Conservation (phyloP, 1,140 invertebrate genomes). For the Drosophila gunungcola region DNA sequence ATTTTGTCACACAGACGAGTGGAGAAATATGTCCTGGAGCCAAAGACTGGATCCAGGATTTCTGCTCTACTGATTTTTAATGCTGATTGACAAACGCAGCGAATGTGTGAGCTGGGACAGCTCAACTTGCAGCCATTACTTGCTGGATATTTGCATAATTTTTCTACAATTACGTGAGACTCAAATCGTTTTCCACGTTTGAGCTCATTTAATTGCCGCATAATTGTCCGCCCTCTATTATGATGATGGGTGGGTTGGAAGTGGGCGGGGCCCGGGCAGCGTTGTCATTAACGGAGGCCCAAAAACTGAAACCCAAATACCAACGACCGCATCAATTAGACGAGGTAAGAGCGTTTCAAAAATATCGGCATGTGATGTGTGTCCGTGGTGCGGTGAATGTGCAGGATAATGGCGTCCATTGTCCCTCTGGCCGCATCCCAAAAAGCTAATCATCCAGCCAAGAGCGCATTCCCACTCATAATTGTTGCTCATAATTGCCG, state of each 20-base stretch:
- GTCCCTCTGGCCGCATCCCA: conserved; percentile 52
- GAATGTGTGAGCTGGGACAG: conserved; percentile 5
- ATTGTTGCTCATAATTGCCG: conserved; percentile 71
- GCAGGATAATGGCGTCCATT: conserved; percentile 63
- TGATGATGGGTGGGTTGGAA: conserved; percentile 24
- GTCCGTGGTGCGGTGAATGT: conserved; percentile 20
- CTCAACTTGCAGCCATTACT: conserved; percentile 13
- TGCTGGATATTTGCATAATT: conserved; percentile 60
- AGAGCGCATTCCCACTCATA: conserved; percentile 61
- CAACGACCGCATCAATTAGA: conserved; percentile 71
- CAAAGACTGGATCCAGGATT: conserved; percentile 25
- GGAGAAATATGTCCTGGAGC: conserved; percentile 53
- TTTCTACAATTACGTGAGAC: conserved; percentile 42
- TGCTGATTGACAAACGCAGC: conserved; percentile 72
- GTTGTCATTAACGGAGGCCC: conserved; percentile 31
- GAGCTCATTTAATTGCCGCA: conserved; percentile 72
- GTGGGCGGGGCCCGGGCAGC: conserved; percentile 1
- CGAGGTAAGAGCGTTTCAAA: conserved; percentile 42
- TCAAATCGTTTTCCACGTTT: conserved; percentile 45
- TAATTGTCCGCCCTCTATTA: conserved; percentile 60
- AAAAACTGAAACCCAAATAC: conserved; percentile 45
- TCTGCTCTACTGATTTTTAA: conserved; percentile 69
- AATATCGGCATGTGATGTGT: conserved; percentile 55
- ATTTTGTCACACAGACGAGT: conserved; percentile 51
- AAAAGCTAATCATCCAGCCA: conserved; percentile 76